Evolutionary conservation across 2,113 vertebrate species (phyloP), one percentile per base, ranked within the genome.

Genomic region (Corythornis cristatus): DNA sequence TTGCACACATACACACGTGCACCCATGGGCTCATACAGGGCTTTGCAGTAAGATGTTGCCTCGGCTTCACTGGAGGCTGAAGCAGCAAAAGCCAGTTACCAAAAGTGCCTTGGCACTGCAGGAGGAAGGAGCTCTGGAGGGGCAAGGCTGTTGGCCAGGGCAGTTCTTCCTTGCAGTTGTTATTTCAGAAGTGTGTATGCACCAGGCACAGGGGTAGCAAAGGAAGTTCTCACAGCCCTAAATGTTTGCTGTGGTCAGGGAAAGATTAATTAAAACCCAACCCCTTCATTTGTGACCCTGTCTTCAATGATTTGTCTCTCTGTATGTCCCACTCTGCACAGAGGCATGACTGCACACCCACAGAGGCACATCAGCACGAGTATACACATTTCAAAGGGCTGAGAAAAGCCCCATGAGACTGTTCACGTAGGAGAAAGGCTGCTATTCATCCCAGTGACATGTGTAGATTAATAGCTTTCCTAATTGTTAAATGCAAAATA

Each of bases 191-290:
- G 16, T 8, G 16, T 62, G 56, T 58, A 37, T 45, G 83, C 28
- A 61, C n/a, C 65, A 80, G 67, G 60, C 83, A 83, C 31, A 31
- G 0, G 0, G 80, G 71, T 20, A 72, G 72, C 29, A 81, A 89
- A 95, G 86, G 88, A 96, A 87, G 83, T 96, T 94, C 95, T 97
- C 93, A 87, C 70, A 96, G 79, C 66, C 45, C 29, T 57, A 56
- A 66, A 95, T 37, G 37, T 90, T 81, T 89, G 60, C 73, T 85
- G 75, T 77, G 84, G 84, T 74, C 53, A 81, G 65, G 53, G 72
- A 91, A 66, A 26, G 29, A 85, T 61, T 71, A 8, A 64, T 91
- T 61, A 51, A 48, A 33, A 5, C 3, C 33, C 48, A 89, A 21
- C 28, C 23, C 35, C 93, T 91, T 74, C 45, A 6, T 76, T 51